Base-by-base conservation (phyloP, 2,797 vertebrate genomes). In the Holocentrus rufus region DNA sequence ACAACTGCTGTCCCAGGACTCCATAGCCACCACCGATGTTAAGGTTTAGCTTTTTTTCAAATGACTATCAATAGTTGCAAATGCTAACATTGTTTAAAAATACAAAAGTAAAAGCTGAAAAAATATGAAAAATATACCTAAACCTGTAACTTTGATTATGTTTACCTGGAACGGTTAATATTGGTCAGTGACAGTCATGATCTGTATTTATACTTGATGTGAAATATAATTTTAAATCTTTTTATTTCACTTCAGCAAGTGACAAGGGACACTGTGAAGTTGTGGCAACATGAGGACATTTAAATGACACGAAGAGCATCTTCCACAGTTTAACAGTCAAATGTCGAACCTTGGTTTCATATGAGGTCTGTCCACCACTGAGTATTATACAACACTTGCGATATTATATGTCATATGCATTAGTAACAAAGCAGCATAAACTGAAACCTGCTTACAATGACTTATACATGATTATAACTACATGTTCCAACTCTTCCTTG, bases 81-180 rank as follows among this genome's bases (percentile, higher is more conserved):
- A 59, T 65, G 53, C 30, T 42, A 67, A 61, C 23, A 56, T 46
- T 57, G 34, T 56, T 67, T 66, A 9, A 63, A 79, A 72, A 23
- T 82, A 81, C 46, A 81, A 87, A 78, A 82, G 71, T 75, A 52
- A 75, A 74, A 84, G 65, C 52, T 4, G 4, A 63, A 60, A 61
- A 65, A 57, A 20, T 42, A 69, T 23, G 49, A 53, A 54, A 25
- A 23, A 25, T 25, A 55, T 50, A 69, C 42, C 25, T 64, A 65
- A 62, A 67, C 25, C 25, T 56, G 39, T 36, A 25, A 18, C 10
- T 64, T 69, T 42, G 42, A 60, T 58, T 23, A 62, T 63, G 58
- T 75, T 60, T 67, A 56, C 22, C 36, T 71, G 31, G n/a, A 68
- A 76, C 47, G 49, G 42, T 69, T 63, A 44, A 57, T 59, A 49